Conservation (phyloP, 2,888 invertebrate genomes). For the Nomada ruficornis region DNA sequence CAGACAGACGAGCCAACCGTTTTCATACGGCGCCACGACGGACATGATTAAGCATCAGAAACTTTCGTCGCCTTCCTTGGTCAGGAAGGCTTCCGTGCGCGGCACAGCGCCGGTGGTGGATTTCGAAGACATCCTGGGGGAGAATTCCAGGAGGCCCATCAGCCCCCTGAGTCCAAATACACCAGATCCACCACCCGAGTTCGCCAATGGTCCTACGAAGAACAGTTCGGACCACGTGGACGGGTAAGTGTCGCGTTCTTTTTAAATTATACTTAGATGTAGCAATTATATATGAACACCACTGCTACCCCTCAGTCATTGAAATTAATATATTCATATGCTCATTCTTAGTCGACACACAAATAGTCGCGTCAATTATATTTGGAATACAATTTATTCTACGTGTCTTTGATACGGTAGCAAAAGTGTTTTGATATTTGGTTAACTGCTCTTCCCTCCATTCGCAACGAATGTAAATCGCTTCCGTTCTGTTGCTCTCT, state of each 20-base stretch:
- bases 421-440: not conserved
- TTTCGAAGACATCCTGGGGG: slow-evolving; percentile 82
- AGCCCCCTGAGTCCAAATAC: slow-evolving; percentile 77
- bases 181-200: slow-evolving; percentile 80
- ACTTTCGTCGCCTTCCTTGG: slow-evolving; percentile 93
- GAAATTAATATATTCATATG: too few relatives aligned
- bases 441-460: not conserved
- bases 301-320: too few relatives aligned
- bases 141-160: slow-evolving; percentile 74
- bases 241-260: slow-evolving; percentile 71
- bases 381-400: too few relatives aligned
- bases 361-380: too few relatives aligned
- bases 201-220: slow-evolving; percentile 77
- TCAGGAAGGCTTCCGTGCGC: slow-evolving; percentile 88
- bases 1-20: slow-evolving; percentile 94
- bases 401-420: too few relatives aligned
- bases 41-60: slow-evolving; percentile 91
- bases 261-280: not conserved
- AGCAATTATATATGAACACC: too few relatives aligned
- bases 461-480: not conserved
- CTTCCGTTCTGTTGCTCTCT: not conserved
- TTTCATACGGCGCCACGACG: slow-evolving; percentile 92
- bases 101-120: slow-evolving; percentile 80
- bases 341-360: too few relatives aligned
- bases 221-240: slow-evolving; percentile 74